These are phyloP conservation scores for Corythaeola cristata DNA, from an alignment of 2,113 vertebrate species.

Conservation along the genomic window DNA sequence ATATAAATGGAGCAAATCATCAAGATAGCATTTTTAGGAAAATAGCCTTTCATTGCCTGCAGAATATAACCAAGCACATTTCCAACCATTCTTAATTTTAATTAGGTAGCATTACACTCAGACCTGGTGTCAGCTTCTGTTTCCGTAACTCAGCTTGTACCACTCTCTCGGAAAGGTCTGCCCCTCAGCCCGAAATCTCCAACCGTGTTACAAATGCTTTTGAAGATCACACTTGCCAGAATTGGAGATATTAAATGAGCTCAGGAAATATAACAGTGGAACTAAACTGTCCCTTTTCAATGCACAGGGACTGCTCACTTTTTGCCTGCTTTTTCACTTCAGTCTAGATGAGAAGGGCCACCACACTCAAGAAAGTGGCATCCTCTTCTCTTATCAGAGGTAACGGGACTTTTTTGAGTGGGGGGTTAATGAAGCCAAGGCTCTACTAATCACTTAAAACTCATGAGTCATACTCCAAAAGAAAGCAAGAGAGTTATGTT, in stretches of 20 bases:
- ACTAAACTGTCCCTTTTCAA: background rate
- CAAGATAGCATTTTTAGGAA: constrained; percentile 47
- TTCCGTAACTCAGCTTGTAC: background rate
- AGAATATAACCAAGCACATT: constrained; percentile 24
- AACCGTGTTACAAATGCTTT: background rate
- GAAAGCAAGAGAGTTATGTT: background rate
- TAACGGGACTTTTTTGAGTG: background rate
- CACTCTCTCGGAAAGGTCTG: background rate
- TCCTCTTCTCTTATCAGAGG: background rate
- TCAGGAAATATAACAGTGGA: background rate
- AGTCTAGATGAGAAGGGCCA: background rate
- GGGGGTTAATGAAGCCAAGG: background rate
- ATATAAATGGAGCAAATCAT: constrained; percentile 51
- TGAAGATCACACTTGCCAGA: background rate
- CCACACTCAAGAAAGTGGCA: background rate
- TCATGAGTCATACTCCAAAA: constrained; percentile 6
- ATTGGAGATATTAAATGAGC: background rate
- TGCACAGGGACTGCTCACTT: background rate
- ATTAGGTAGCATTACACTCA: constrained; percentile 25
- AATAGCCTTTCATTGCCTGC: constrained; percentile 40
- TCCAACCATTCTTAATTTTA: constrained; percentile 35
- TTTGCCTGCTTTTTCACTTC: background rate
- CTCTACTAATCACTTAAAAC: background rate
- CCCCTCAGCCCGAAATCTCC: background rate
- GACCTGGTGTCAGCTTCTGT: background rate